A percentile compares a stretch with the other conserved stretches of the same genome.
phyloP scores from a whole-genome alignment of 2,113 vertebrate species.

The Haemorhous mexicanus region DNA sequence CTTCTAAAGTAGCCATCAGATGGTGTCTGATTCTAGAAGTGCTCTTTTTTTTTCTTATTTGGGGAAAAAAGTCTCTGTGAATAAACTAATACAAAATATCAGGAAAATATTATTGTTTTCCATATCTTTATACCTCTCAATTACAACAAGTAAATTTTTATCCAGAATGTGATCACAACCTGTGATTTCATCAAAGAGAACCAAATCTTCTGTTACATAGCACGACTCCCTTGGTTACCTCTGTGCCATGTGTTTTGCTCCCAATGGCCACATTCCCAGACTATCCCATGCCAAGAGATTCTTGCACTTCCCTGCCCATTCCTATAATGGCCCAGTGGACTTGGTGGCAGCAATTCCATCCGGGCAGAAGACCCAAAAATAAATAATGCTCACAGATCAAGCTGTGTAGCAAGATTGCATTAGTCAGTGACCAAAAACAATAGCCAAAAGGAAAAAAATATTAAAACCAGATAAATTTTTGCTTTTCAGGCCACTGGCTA shows the following conservation, averaged over 20 bases:
- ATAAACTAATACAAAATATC: background rate
- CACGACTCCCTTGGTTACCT: background rate
- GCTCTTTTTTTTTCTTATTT: background rate
- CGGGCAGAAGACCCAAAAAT: background rate
- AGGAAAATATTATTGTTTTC: background rate
- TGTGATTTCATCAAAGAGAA: background rate
- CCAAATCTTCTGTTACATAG: background rate
- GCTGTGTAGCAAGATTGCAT: background rate
- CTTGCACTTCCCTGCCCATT: background rate
- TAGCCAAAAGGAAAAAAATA: background rate
- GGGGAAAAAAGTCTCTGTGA: background rate
- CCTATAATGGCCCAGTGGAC: background rate
- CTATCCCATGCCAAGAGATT: background rate
- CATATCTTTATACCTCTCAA: background rate
- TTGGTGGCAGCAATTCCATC: background rate
- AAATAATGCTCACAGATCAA: background rate
- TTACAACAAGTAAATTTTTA: background rate
- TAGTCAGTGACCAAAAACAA: background rate
- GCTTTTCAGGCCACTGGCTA: background rate
- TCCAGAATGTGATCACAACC: background rate
- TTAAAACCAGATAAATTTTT: background rate
- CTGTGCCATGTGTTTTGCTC: background rate
- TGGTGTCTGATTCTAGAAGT: background rate
- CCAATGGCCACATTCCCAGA: fast-evolving
- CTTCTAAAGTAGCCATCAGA: background rate